A percentile compares a stretch with the other conserved stretches of the same genome.
Evolutionary conservation across 2,888 invertebrate species (phyloP).

Genomic region (Tenodera sinensis): DNA sequence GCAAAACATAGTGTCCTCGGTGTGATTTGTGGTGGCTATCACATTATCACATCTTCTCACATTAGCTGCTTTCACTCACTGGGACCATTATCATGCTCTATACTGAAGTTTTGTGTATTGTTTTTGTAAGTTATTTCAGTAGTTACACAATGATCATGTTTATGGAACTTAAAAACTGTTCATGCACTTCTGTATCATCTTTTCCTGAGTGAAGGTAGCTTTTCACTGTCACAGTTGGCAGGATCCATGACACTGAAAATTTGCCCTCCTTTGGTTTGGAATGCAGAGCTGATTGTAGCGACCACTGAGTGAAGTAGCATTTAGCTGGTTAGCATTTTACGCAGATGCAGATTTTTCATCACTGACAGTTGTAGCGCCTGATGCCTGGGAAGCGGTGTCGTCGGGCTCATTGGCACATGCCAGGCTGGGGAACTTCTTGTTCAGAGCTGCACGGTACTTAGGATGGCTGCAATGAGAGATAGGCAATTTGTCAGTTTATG

Average conservation of each 20-base stretch:
- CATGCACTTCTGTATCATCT: not conserved
- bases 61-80: not conserved
- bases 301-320: not conserved
- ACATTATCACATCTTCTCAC: not conserved
- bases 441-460: constrained; percentile 71
- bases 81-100: not conserved
- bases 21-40: not conserved
- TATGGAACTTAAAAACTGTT: not conserved
- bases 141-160: not conserved
- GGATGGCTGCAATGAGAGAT: constrained; percentile 58
- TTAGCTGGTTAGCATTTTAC: constrained; percentile 40
- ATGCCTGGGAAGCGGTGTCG: constrained; percentile 62
- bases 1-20: not conserved
- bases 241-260: not conserved
- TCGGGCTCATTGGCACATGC: constrained; percentile 59
- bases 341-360: constrained; percentile 65
- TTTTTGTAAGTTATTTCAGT: too few relatives aligned
- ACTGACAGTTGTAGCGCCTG: constrained; percentile 62
- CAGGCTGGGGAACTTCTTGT: constrained; percentile 73
- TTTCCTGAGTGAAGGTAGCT: not conserved
- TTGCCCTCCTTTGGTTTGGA: not conserved
- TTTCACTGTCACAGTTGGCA: not conserved
- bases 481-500: not conserved
- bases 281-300: not conserved
- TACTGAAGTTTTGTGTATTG: not conserved